Evolutionary conservation across 2,888 invertebrate species (phyloP).

Genomic region (Minunthozetes semirufus): DNA sequence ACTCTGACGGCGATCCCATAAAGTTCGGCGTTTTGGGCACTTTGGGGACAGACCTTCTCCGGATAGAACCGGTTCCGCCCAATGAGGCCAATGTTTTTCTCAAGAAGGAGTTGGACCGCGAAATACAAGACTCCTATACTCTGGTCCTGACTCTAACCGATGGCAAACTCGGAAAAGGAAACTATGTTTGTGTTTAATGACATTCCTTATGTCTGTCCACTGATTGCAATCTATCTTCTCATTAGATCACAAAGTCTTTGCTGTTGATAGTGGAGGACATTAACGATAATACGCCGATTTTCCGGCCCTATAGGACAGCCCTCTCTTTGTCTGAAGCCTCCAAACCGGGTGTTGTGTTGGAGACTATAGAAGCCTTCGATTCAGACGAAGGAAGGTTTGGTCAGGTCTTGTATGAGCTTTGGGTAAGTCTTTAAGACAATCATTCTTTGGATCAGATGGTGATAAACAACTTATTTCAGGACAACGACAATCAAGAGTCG

Average conservation of each 20-base stretch:
- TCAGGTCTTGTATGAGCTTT: conserved; percentile 78
- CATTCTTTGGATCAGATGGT: not conserved
- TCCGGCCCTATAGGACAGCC: conserved; percentile 74
- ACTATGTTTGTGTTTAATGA: conserved; percentile 41
- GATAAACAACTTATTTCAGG: conserved; percentile 39
- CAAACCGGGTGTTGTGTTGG: conserved; percentile 61
- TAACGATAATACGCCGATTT: conserved; percentile 80
- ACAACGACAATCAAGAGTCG: conserved; percentile 63
- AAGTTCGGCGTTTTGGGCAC: conserved; percentile 74
- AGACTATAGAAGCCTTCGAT: conserved; percentile 75
- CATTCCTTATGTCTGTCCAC: not conserved
- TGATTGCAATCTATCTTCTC: conserved; percentile 15
- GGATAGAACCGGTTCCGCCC: conserved; percentile 69
- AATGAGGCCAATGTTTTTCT: conserved; percentile 81
- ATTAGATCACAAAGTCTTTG: conserved; percentile 71
- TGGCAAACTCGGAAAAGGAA: conserved; percentile 71
- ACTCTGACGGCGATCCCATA: conserved; percentile 76
- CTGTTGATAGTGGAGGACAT: conserved; percentile 68
- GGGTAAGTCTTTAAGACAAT: conserved; percentile 51
- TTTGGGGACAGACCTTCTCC: conserved; percentile 66
- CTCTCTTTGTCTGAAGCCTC: conserved; percentile 69
- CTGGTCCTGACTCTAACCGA: conserved; percentile 81
- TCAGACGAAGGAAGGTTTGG: conserved; percentile 86
- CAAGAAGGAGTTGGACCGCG: conserved; percentile 80
- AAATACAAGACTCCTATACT: conserved; percentile 78